Evolutionary conservation across 2,888 invertebrate genomes (phyloP), one percentile per base, ranked within the genome.

Genomic region (Oithona nana): DNA sequence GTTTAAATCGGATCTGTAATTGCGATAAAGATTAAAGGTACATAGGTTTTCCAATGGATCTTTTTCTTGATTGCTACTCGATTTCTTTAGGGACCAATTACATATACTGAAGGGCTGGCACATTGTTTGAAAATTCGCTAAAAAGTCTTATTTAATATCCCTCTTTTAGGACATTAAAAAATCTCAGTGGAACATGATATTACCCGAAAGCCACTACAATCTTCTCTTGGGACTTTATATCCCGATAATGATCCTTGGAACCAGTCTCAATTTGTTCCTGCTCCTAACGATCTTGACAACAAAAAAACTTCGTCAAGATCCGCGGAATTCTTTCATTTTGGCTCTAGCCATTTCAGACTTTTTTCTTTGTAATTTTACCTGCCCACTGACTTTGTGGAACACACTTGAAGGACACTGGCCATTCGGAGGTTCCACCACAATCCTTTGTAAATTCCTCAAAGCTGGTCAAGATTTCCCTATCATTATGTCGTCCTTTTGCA

Each of bases 401-500:
- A 54, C 54, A 3, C 26, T 54, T 3, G 54, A 54, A 54, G 54
- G 54, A 20, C 54, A 24, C 26, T 54, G 54, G 54, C 54, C 54
- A 3, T 54, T 54, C 24, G 54, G 54, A 3, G 26, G 54, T 3
- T 24, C 20, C 6, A 54, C 54, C 20, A 26, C 20, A 26, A 24
- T 54, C 54, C 22, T 54, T 26, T 54, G 54, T 11, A 54, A 54
- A 26, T 54, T 54, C 26, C 24, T 54, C 24, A 54, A 24, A 26
- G 54, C 54, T 11, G 54, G 54, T 26, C 54, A 54, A 54, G 54
- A 54, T 11, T 54, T 54, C 26, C 54, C 54, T 16, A 54, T 54
- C 54, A 24, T 54, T 26, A 54, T 54, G 54, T 54, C 54, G 2
- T 54, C 54, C 3, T 54, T 54, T 26, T 54, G 54, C 26, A 54